Conservation (phyloP, 1,140 invertebrate species). For the Cyphomyrmex costatus region DNA sequence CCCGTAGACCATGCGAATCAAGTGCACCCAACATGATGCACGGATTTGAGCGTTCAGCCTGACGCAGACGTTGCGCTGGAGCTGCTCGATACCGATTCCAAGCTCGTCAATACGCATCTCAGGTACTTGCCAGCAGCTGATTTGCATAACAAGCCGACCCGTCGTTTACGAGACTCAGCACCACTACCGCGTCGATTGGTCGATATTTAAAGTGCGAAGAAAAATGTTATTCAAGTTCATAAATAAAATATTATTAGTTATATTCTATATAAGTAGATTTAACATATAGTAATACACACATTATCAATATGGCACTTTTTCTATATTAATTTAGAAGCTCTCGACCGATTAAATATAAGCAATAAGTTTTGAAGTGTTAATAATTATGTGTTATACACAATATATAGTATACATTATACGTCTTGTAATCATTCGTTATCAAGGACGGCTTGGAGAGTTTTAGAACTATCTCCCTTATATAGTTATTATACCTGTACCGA, state of each 20-base stretch:
- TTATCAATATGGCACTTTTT: background rate
- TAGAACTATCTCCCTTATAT: too few relatives aligned
- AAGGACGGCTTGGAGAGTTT: too few relatives aligned
- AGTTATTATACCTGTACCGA: too few relatives aligned
- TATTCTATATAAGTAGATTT: background rate
- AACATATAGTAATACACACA: background rate
- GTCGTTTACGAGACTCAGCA: slow-evolving; percentile 37
- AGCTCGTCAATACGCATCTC: slow-evolving; percentile 54
- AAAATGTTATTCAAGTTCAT: background rate
- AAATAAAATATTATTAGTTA: slow-evolving; percentile 2
- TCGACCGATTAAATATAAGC: too few relatives aligned
- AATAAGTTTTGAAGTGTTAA: too few relatives aligned
- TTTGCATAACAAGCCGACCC: slow-evolving; percentile 72
- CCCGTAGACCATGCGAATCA: slow-evolving; percentile 65
- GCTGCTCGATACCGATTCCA: slow-evolving; percentile 30
- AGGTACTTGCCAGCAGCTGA: slow-evolving; percentile 49
- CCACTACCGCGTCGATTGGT: background rate
- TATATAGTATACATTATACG: too few relatives aligned
- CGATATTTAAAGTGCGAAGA: slow-evolving; percentile 60
- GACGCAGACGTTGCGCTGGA: background rate
- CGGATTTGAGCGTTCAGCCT: slow-evolving; percentile 16
- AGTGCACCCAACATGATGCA: slow-evolving; percentile 49
- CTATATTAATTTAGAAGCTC: slow-evolving; percentile 6
- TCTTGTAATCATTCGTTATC: too few relatives aligned
- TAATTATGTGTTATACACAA: too few relatives aligned